These are phyloP conservation scores for Thaleichthys pacificus DNA, from an alignment of 2,797 vertebrate species.

Conservation along the genomic window DNA sequence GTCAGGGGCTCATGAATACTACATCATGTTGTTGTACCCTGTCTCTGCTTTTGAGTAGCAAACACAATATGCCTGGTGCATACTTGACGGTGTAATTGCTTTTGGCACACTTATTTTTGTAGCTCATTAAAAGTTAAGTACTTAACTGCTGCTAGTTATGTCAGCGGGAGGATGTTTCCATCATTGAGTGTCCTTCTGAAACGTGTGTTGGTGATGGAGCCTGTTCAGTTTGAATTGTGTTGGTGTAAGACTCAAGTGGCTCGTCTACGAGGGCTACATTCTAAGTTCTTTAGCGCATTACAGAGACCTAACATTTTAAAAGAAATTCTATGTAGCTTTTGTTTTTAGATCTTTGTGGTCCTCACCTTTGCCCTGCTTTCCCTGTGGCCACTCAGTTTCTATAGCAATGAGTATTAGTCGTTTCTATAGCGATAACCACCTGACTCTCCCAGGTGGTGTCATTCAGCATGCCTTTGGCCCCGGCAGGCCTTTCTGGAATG, in stretches of 20 bases:
- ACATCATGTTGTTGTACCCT: neutral
- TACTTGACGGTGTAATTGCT: neutral
- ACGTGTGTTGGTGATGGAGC: no score
- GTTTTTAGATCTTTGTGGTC: slow-evolving; percentile 2
- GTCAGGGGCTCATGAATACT: neutral
- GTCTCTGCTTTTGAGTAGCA: neutral
- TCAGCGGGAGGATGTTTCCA: neutral
- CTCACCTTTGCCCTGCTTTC: slow-evolving; percentile 69
- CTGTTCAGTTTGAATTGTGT: neutral
- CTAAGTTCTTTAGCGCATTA: neutral
- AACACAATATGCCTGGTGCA: neutral
- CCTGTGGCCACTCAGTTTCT: slow-evolving; percentile 57
- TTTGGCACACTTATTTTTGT: neutral
- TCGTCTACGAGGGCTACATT: neutral
- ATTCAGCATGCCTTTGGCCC: slow-evolving; percentile 56
- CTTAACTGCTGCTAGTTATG: no score
- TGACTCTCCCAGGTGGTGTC: slow-evolving; percentile 74
- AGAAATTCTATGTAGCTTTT: neutral
- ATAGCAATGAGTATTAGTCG: slow-evolving; percentile 60
- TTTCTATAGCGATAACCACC: slow-evolving; percentile 72
- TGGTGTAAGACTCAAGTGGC: neutral
- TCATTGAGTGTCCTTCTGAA: neutral
- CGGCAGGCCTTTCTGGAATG: slow-evolving; percentile 72
- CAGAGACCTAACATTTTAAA: neutral
- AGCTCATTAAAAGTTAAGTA: neutral